Base-by-base conservation (phyloP, 1,140 invertebrate species). In the Drosophila prosaltans region DNA sequence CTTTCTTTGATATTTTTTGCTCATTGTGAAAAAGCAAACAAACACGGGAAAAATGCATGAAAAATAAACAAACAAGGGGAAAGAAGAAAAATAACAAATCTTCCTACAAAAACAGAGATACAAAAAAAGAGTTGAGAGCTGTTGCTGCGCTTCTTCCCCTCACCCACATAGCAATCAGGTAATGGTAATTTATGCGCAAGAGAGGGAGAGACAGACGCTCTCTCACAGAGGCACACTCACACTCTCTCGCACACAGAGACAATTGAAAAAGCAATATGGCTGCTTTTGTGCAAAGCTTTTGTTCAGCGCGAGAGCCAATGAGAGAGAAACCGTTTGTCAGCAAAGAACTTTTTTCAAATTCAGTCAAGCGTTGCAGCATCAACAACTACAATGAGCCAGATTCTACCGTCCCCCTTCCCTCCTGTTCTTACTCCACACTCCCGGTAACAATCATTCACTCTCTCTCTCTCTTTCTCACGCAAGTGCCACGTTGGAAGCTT, bases 261-360 rank as follows among this genome's bases (percentile, higher is more conserved):
- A 36, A 54, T 48, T 69, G 30, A 63, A 82, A 86, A 88, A 88
- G 80, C 84, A 88, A 88, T 43, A 88, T 88, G 84, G 84, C 84
- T 88, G 84, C 84, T 88, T 83, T 73, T 54, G 45, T 85, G 10
- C 41, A 84, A 88, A 90, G 85, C 85, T 88, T 88, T 84, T 58
- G 40, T 88, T 70, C 45, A 51, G 45, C 80, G 84, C 85, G 64
- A 16, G 62, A 28, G 54, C 21, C 32, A 36, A 36, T 36, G 60
- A 6, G 36, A 69, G 57, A 32, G 75, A 78, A 78, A 67, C 76
- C 75, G 51, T 41, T 66, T 80, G 78, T 80, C 77, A 80, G 77
- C 77, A 73, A 10, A 82, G 69, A 86, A 82, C 76, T 88, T 86
- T 86, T 88, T 88, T 51, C 58, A 82, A 83, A 88, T 77, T 67